phyloP scores from a whole-genome alignment of 2,113 vertebrate genomes.

The Capreolus pygargus region DNA sequence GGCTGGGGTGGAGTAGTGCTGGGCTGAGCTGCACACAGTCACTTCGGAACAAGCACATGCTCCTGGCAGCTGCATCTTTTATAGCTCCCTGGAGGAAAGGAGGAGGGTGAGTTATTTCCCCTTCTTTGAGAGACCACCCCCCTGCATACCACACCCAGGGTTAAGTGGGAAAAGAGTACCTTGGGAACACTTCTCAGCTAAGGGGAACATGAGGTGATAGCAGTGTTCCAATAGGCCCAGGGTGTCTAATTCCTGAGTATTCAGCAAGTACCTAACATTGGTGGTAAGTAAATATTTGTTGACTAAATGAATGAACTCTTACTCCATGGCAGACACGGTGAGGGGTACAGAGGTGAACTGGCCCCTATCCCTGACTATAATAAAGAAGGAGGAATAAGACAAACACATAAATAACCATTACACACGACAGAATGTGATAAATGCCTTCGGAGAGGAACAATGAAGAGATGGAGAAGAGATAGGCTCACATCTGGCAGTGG shows the following conservation, averaged over 20 bases:
- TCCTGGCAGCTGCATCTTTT: conserved; percentile 16
- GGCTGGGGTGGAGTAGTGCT: background rate
- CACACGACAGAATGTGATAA: conserved; percentile 43
- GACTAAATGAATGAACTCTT: background rate
- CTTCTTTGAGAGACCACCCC: background rate
- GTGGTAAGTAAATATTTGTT: conserved; percentile 47
- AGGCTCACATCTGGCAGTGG: conserved; percentile 50
- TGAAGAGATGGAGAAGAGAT: background rate
- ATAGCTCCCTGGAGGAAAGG: background rate
- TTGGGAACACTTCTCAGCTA: background rate
- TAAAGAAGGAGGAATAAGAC: conserved; percentile 15
- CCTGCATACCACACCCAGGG: background rate
- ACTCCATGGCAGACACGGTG: background rate
- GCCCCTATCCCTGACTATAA: background rate
- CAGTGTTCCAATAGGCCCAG: background rate
- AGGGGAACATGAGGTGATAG: background rate
- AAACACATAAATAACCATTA: conserved; percentile 50
- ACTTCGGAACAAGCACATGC: background rate
- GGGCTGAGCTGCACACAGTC: background rate
- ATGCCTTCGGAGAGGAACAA: conserved; percentile 46
- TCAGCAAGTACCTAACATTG: conserved; percentile 30
- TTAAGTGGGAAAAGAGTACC: background rate
- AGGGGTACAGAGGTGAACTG: background rate
- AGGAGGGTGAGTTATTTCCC: background rate
- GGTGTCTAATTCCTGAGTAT: background rate